Evolutionary conservation across 2,797 vertebrate genomes (phyloP), one percentile per base, ranked within the genome.

Genomic region (Odontamblyopus lacepedii): DNA sequence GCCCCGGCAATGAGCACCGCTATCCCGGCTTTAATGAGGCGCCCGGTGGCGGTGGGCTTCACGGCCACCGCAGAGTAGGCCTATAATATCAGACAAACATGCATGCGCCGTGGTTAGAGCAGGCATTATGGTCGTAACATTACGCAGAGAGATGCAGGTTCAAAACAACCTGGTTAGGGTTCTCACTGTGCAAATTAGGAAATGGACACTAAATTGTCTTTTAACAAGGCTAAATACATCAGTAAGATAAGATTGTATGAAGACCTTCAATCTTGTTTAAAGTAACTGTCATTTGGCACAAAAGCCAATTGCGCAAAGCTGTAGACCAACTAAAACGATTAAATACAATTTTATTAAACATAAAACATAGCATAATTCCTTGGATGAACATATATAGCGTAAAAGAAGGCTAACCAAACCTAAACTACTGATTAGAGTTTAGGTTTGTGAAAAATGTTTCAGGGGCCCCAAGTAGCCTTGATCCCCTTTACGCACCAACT

Each of bases 1-100:
- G 94, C 94, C 41, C 96, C 96, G 0, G 92, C 92, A 41, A 95
- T 88, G 41, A 96, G 94, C 72, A 95, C 93, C 63, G 93, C 94
- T 1, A 95, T 92, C 63, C 96, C 96, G 67, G 94, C 93, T 89
- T 95, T 95, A 86, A 98, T 91, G 65, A 96, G 92, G 1, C 94
- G 92, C 16, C 95, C 91, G 23, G 93, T 93, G 81, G 91, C 85
- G 41, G 95, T 82, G 11, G 95, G 87, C 74, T 92, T 94, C 6
- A 93, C 91, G n/a, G 92, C 90, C 27, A 95, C 83, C 1, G 92
- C 84, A 8, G 94, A 91, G 82, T 97, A 97, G 0, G 95, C 95
- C 96, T 98, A 12, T 41, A 35, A 6, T 16, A 67, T 53, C 61
- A 83, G 72, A 32, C 27, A 73, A 41, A 38, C 15, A 63, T 3